Conservation (phyloP, 2,888 invertebrate species). For the Amaurobius ferox region DNA sequence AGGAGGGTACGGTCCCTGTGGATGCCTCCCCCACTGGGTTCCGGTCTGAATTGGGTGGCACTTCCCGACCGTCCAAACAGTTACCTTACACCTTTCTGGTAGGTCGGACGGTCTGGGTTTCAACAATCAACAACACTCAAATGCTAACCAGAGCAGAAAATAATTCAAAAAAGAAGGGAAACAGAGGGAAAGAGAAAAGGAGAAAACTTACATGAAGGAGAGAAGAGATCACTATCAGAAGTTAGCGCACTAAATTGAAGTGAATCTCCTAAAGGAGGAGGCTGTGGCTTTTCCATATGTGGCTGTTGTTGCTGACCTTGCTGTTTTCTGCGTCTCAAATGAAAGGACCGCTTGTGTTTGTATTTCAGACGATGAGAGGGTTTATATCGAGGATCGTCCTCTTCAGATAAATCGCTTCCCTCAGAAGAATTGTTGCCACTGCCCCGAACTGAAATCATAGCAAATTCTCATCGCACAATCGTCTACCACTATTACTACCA, state of each 20-base stretch:
- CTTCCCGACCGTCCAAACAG: no score
- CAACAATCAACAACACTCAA: no score
- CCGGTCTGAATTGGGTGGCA: no score
- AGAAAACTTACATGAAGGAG: slow-evolving; percentile 78
- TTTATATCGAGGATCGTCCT: slow-evolving; percentile 76
- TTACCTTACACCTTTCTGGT: no score
- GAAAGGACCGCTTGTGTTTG: slow-evolving; percentile 78
- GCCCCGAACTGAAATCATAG: slow-evolving; percentile 76
- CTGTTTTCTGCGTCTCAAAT: slow-evolving; percentile 69
- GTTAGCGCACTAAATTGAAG: slow-evolving; percentile 75
- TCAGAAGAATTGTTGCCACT: slow-evolving; percentile 77
- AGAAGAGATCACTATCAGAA: slow-evolving; percentile 78
- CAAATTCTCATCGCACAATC: slow-evolving; percentile 60
- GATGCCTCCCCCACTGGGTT: no score
- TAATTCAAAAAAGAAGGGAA: slow-evolving; percentile 27
- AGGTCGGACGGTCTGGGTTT: no score
- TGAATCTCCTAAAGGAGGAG: slow-evolving; percentile 70
- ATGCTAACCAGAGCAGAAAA: slow-evolving; percentile 25
- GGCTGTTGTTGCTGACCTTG: slow-evolving; percentile 56
- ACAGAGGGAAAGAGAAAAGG: slow-evolving; percentile 40
- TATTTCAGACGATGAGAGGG: slow-evolving; percentile 75
- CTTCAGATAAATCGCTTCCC: slow-evolving; percentile 79
- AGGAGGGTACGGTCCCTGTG: no score
- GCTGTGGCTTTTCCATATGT: slow-evolving; percentile 56
- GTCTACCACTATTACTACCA: slow-evolving; percentile 57